Percentiles rank a stretch among this genome's conserved stretches.
Evolutionary conservation across 2,797 vertebrate genomes (phyloP).

Genomic region (Pseudocheirus occidentalis): DNA sequence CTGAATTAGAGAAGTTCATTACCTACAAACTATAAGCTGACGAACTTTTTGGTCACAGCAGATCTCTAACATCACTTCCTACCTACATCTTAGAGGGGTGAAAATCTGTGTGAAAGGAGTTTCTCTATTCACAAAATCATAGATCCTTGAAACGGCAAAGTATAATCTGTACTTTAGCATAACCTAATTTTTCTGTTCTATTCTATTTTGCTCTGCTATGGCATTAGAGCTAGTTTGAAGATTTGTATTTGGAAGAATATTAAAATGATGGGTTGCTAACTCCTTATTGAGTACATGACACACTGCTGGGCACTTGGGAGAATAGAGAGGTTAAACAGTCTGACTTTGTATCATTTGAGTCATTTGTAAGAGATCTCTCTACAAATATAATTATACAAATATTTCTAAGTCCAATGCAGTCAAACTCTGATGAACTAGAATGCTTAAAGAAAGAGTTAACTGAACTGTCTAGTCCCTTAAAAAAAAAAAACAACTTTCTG

Average conservation of each 20-base stretch:
- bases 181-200: constrained; percentile 28
- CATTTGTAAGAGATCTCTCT: background rate
- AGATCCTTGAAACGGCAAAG: background rate
- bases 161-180: constrained; percentile 31
- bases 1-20: background rate
- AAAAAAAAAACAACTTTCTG: background rate
- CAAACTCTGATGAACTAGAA: constrained; percentile 28
- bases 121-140: background rate
- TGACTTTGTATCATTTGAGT: background rate
- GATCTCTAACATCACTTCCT: background rate
- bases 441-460: constrained; percentile 4
- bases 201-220: background rate
- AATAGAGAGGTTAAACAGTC: background rate
- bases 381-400: constrained; percentile 16
- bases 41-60: background rate
- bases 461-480: background rate
- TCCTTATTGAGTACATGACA: background rate
- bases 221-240: constrained; percentile 33
- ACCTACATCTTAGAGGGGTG: background rate
- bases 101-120: background rate
- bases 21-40: background rate
- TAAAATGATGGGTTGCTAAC: constrained; percentile 46
- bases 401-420: constrained; percentile 4
- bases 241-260: constrained; percentile 28
- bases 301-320: background rate